A percentile compares a stretch with the other conserved stretches of the same genome.
Evolutionary conservation across 2,888 invertebrate species (phyloP).

Genomic region (Epiblema foenella): DNA sequence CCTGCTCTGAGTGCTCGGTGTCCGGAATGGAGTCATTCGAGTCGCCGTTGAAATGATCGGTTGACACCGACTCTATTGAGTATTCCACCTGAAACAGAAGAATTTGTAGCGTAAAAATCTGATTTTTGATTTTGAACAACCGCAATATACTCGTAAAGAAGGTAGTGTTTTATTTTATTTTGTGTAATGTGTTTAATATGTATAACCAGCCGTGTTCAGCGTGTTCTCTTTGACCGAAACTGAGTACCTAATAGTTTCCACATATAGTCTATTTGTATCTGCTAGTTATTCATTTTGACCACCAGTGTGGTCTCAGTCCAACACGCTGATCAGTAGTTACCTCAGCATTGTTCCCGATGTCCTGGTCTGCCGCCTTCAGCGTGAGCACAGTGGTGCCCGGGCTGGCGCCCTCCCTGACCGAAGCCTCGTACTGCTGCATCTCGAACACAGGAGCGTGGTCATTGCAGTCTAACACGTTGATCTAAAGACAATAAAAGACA

Average conservation of each 20-base stretch:
- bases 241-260: not conserved
- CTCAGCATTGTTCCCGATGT: slow-evolving; percentile 95
- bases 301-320: not conserved
- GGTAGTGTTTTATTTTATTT: not conserved
- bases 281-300: not conserved
- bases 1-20: slow-evolving; percentile 80
- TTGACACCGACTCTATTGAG: slow-evolving; percentile 89
- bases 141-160: not conserved
- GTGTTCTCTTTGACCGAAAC: not conserved
- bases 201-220: no score
- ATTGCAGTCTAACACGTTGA: slow-evolving; percentile 97
- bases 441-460: slow-evolving; percentile 98
- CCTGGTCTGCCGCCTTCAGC: slow-evolving; percentile 96
- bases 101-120: not conserved
- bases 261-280: not conserved
- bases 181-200: no score
- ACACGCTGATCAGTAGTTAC: slow-evolving; percentile 69
- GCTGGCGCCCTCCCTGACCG: slow-evolving; percentile 94
- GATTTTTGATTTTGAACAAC: no score
- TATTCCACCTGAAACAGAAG: slow-evolving; percentile 86
- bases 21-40: slow-evolving; percentile 67
- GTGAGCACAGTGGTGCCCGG: slow-evolving; percentile 95
- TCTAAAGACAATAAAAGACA: slow-evolving; percentile 74
- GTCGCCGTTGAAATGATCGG: slow-evolving; percentile 67
- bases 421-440: slow-evolving; percentile 94